phyloP scores from a whole-genome alignment of 2,888 invertebrate species.

The Eremobia ochroleuca region DNA sequence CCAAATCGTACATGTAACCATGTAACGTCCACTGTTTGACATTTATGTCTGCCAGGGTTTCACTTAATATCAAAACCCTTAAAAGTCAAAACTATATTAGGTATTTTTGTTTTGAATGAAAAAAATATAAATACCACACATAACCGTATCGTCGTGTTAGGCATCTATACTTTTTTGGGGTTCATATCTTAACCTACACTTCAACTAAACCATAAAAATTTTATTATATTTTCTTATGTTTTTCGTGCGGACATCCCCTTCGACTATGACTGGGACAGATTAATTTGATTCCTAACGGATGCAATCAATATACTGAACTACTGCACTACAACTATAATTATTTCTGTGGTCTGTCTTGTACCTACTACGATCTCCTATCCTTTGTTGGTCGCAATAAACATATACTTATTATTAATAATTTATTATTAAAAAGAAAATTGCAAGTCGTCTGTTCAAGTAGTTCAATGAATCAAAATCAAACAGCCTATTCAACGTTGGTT shows the following conservation, averaged over 20 bases:
- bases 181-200: too few relatives aligned
- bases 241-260: neutral
- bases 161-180: neutral
- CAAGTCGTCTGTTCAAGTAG: neutral
- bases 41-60: neutral
- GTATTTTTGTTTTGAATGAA: too few relatives aligned
- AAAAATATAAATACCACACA: too few relatives aligned
- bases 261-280: neutral
- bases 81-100: too few relatives aligned
- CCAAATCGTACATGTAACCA: neutral
- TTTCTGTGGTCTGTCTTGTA: neutral
- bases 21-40: neutral
- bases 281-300: too few relatives aligned
- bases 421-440: neutral
- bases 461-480: conserved; percentile 24
- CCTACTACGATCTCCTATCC: too few relatives aligned
- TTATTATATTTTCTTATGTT: too few relatives aligned
- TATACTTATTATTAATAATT: too few relatives aligned
- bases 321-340: neutral
- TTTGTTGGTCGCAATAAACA: neutral
- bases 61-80: too few relatives aligned
- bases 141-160: too few relatives aligned
- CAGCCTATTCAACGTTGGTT: conserved; percentile 18
- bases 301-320: neutral
- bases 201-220: too few relatives aligned